Evolutionary conservation across 2,888 invertebrate genomes (phyloP).

Genomic region (Halictus quadricinctus): DNA sequence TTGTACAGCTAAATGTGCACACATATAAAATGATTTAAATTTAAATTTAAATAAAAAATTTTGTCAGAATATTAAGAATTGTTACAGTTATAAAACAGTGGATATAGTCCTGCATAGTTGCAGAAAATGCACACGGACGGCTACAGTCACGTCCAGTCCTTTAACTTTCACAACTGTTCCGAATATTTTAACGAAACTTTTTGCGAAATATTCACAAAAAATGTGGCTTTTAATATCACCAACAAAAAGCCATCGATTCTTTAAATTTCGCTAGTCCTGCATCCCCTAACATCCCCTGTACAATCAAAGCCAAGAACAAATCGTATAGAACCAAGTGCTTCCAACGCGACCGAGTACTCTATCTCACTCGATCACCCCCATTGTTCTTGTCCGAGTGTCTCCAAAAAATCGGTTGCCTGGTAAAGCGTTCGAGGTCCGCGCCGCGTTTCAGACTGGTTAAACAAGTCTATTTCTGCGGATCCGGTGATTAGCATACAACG

Average conservation of each 20-base stretch:
- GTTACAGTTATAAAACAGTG: neutral
- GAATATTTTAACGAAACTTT: neutral
- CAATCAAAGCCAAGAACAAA: neutral
- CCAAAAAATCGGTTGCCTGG: neutral
- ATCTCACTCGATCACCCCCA: neutral
- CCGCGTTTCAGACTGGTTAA: neutral
- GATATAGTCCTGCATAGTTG: neutral
- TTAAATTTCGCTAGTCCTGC: neutral
- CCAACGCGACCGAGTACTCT: neutral
- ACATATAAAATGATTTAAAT: too few relatives aligned
- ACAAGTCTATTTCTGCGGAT: constrained; percentile 10
- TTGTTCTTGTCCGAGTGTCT: neutral
- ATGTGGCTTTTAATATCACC: neutral
- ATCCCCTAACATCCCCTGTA: neutral
- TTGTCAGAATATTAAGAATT: neutral
- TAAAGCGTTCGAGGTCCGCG: neutral
- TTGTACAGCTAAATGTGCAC: neutral
- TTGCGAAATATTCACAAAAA: neutral
- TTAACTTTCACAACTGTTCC: neutral
- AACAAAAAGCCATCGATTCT: neutral
- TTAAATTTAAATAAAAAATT: neutral
- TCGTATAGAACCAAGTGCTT: neutral
- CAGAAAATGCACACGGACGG: neutral
- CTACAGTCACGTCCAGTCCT: neutral
- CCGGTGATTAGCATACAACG: neutral